Conservation (phyloP, 2,797 vertebrate genomes). For the Crax fasciolata region DNA sequence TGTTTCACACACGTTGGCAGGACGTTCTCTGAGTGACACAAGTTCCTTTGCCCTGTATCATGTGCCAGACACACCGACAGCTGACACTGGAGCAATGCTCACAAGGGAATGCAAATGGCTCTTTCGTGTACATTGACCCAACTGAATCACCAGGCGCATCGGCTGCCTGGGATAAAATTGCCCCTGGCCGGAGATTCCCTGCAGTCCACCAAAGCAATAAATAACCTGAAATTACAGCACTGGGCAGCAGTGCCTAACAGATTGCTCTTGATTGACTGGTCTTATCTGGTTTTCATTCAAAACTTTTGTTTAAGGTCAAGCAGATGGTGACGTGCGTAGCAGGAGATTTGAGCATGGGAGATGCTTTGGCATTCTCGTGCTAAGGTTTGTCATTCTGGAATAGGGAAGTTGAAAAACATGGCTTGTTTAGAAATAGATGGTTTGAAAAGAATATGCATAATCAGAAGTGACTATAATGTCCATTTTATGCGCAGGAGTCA, state of each 20-base stretch:
- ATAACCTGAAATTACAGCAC: constrained; percentile 29
- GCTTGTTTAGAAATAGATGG: neutral
- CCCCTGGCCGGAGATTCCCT: constrained; percentile 46
- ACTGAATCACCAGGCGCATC: neutral
- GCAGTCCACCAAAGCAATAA: constrained; percentile 39
- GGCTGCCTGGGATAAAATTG: constrained; percentile 25
- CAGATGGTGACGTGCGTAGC: neutral
- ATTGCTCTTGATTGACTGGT: neutral
- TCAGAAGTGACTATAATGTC: neutral
- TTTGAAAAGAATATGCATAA: neutral
- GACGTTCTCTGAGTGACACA: constrained; percentile 51
- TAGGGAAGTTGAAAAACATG: fast-evolving
- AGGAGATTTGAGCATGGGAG: neutral
- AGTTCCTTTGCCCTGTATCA: constrained; percentile 37
- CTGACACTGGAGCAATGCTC: constrained; percentile 18
- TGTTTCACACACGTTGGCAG: constrained; percentile 31
- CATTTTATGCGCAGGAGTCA: neutral
- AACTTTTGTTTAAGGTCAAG: neutral
- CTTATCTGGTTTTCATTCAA: neutral
- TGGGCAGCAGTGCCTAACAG: neutral
- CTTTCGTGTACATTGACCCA: neutral
- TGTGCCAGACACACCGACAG: constrained; percentile 43
- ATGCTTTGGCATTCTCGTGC: neutral
- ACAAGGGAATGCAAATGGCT: neutral
- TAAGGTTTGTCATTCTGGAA: fast-evolving